Conservation (phyloP, 2,113 vertebrate species). For the Picathartes gymnocephalus region DNA sequence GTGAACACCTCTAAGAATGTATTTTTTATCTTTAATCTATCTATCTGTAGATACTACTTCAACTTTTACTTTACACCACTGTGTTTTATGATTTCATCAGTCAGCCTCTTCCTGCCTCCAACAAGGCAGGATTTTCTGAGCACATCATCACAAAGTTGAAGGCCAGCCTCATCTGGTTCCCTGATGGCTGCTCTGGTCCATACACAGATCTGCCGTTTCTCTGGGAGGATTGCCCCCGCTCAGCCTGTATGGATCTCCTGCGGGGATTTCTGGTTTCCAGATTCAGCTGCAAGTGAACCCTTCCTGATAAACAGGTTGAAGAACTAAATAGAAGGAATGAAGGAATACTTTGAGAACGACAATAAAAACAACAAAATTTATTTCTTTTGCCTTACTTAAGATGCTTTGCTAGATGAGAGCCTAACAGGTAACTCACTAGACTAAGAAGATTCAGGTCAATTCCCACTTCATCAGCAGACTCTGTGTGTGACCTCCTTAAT, state of each 20-base stretch:
- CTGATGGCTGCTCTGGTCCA: background rate
- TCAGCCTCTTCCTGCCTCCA: background rate
- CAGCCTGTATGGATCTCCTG: background rate
- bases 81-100: background rate
- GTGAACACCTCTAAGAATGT: background rate
- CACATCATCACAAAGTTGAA: background rate
- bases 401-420: background rate
- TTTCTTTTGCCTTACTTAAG: background rate
- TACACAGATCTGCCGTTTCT: background rate
- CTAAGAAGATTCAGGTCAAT: background rate
- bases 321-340: too few species aligned
- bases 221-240: background rate
- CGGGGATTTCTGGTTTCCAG: background rate
- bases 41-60: background rate
- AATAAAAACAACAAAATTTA: background rate
- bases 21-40: constrained; percentile 29
- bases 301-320: background rate
- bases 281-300: background rate
- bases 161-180: background rate
- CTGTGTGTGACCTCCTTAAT: background rate
- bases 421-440: background rate
- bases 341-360: background rate
- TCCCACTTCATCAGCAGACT: background rate
- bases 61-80: background rate
- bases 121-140: background rate